Conservation (phyloP, 2,888 invertebrate genomes). For the Acanthococcus lagerstroemiae region DNA sequence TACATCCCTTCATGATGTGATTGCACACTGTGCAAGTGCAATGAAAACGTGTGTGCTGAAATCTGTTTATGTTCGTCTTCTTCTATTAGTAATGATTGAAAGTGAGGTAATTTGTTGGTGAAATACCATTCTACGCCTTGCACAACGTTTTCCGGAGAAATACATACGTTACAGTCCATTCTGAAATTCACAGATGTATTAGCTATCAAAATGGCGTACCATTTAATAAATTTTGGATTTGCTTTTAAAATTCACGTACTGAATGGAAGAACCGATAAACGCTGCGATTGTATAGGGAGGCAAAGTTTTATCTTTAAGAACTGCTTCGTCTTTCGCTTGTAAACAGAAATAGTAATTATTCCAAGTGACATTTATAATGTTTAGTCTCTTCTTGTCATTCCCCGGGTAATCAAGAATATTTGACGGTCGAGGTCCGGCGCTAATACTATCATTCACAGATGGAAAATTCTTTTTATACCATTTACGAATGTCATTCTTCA, state of each 20-base stretch:
- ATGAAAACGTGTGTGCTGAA: constrained; percentile 43
- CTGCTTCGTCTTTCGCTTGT: constrained; percentile 34
- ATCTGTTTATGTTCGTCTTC: constrained; percentile 43
- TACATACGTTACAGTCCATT: constrained; percentile 47
- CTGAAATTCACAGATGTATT: constrained; percentile 37
- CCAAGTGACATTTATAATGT: constrained; percentile 45
- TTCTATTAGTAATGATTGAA: constrained; percentile 41
- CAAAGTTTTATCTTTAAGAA: constrained; percentile 40
- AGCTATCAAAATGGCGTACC: not conserved
- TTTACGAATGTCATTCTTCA: no score
- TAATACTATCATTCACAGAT: not conserved
- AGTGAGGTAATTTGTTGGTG: constrained; percentile 23
- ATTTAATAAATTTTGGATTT: not conserved
- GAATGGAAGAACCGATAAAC: constrained; percentile 46
- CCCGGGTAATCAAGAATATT: constrained; percentile 42
- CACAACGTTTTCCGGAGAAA: constrained; percentile 45
- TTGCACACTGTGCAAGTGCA: constrained; percentile 48
- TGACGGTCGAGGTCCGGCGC: constrained; percentile 26
- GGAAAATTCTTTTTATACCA: no score
- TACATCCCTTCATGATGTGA: constrained; percentile 48
- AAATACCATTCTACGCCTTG: constrained; percentile 46
- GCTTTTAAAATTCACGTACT: constrained; percentile 37
- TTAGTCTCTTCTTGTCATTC: constrained; percentile 40
- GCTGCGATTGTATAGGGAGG: constrained; percentile 42
- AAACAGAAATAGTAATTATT: constrained; percentile 48